These are phyloP conservation scores for Darevskia nairensis DNA, from an alignment of 2,797 vertebrate genomes.

Conservation along the genomic window DNA sequence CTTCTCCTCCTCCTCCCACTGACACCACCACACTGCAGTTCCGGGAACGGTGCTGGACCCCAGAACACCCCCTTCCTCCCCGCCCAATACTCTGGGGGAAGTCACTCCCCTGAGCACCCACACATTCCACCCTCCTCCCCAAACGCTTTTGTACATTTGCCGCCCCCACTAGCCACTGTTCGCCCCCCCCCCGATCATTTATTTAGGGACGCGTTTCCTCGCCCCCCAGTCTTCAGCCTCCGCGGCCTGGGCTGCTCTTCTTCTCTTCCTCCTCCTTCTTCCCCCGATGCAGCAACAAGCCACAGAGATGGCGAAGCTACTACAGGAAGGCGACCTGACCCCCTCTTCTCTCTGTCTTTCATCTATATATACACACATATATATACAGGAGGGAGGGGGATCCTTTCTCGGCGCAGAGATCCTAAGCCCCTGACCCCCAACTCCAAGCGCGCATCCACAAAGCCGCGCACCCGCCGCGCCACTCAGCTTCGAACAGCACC, in stretches of 20 bases:
- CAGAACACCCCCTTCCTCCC: background rate
- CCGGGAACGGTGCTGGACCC: background rate
- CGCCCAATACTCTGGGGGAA: background rate
- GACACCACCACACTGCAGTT: conserved; percentile 6
- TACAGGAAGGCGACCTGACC: too few species aligned
- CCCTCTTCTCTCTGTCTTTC: too few species aligned
- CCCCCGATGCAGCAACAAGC: background rate
- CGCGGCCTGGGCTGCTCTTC: background rate
- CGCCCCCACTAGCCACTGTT: too few species aligned
- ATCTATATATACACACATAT: too few species aligned
- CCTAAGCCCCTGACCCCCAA: too few species aligned
- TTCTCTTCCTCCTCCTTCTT: background rate
- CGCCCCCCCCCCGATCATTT: background rate
- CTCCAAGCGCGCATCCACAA: background rate
- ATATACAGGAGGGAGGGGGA: too few species aligned
- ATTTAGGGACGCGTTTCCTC: background rate
- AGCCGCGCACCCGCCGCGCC: background rate
- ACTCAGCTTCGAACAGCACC: background rate
- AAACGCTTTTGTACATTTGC: background rate
- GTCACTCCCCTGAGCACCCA: background rate
- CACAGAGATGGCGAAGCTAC: background rate
- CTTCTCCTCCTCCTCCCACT: background rate
- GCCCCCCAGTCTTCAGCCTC: background rate
- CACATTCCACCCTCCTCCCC: background rate
- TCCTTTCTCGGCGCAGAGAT: too few species aligned